Percentiles rank a stretch among this genome's conserved stretches.
phyloP scores from a whole-genome alignment of 2,797 vertebrate species.

The Forpus xanthops region DNA sequence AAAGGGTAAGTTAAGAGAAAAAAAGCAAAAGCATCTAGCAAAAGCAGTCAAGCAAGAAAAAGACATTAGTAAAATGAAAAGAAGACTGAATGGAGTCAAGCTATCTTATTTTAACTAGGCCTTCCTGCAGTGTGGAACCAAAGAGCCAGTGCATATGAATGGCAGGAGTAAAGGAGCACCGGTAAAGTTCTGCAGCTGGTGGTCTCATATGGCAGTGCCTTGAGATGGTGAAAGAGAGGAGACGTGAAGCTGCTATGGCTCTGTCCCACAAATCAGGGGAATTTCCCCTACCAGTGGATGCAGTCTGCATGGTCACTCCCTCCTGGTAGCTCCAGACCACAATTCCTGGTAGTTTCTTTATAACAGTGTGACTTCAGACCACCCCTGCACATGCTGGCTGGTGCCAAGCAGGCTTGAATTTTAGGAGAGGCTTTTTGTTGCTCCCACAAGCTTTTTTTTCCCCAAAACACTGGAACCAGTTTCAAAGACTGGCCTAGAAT shows the following conservation, averaged over 20 bases:
- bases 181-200: not conserved
- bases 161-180: not conserved
- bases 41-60: not conserved
- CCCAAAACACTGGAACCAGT: not conserved
- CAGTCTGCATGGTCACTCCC: not conserved
- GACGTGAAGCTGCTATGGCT: rapidly evolving
- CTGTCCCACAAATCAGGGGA: not conserved
- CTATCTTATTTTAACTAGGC: not conserved
- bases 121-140: not conserved
- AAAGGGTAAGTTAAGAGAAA: not conserved
- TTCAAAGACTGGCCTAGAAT: not conserved
- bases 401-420: not conserved
- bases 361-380: not conserved
- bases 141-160: not conserved
- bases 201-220: not conserved
- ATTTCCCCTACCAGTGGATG: not conserved
- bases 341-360: not conserved
- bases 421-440: not conserved
- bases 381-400: not conserved
- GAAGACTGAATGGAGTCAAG: not conserved
- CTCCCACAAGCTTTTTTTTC: not conserved
- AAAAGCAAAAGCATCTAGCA: not conserved
- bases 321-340: not conserved
- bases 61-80: not conserved
- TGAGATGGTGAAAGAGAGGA: not conserved